Evolutionary conservation across 1,140 invertebrate species (phyloP).

Genomic region (Brachionus koreanus): DNA sequence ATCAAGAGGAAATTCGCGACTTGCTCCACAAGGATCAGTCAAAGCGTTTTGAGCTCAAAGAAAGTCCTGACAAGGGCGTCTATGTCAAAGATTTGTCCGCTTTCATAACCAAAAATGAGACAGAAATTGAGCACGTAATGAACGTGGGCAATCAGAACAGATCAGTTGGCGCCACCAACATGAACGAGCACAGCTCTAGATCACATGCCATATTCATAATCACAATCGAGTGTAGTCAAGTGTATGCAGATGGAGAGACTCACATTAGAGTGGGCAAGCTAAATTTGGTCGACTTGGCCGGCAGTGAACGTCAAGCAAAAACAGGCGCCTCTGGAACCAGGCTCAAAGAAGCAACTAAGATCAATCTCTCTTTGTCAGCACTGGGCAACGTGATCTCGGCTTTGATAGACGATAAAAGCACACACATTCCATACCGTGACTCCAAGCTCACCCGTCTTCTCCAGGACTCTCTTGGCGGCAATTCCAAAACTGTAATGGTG

Average conservation of each 20-base stretch:
- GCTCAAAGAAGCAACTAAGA: slow-evolving; percentile 89
- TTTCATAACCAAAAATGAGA: slow-evolving; percentile 71
- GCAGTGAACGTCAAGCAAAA: slow-evolving; percentile 92
- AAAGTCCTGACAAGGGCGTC: background rate
- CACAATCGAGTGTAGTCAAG: slow-evolving; percentile 69
- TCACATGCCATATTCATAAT: slow-evolving; percentile 98
- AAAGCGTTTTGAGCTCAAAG: slow-evolving; percentile 64
- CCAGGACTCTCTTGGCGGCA: slow-evolving; percentile 56
- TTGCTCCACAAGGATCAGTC: slow-evolving; percentile 76
- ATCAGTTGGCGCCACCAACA: slow-evolving; percentile 88
- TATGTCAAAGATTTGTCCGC: slow-evolving; percentile 64
- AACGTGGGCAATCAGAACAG: slow-evolving; percentile 71
- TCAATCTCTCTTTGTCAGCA: slow-evolving; percentile 86
- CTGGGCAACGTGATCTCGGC: slow-evolving; percentile 92
- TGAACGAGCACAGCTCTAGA: slow-evolving; percentile 97
- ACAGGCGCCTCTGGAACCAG: slow-evolving; percentile 71
- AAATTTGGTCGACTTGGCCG: slow-evolving; percentile 95
- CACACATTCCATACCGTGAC: slow-evolving; percentile 54
- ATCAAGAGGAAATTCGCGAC: slow-evolving; percentile 78
- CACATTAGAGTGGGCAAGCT: slow-evolving; percentile 68
- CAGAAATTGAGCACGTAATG: slow-evolving; percentile 71
- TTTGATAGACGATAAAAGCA: slow-evolving; percentile 64
- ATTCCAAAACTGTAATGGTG: slow-evolving; percentile 60
- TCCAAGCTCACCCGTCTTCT: slow-evolving; percentile 58
- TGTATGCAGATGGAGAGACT: slow-evolving; percentile 48